phyloP scores from a whole-genome alignment of 2,797 vertebrate species.

The Silurus aristotelis region DNA sequence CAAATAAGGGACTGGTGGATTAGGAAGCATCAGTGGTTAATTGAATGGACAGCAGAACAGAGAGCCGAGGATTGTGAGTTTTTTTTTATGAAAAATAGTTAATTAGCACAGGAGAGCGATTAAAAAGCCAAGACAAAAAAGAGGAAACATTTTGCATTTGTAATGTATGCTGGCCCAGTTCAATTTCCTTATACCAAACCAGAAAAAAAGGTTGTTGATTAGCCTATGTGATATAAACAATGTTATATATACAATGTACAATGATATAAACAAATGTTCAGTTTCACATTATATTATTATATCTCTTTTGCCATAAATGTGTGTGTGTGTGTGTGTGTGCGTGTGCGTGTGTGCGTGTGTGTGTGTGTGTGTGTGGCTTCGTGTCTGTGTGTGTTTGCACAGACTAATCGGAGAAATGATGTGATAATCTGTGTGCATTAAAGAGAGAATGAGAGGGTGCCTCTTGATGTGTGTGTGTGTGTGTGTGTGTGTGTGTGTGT shows the following conservation, averaged over 20 bases:
- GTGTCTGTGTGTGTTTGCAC: slow-evolving; percentile 15
- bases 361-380: not conserved
- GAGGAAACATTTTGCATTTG: slow-evolving; percentile 6
- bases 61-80: slow-evolving; percentile 48
- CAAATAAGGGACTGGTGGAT: slow-evolving; percentile 29
- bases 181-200: not conserved
- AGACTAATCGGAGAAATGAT: slow-evolving; percentile 35
- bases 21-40: slow-evolving; percentile 50
- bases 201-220: not conserved
- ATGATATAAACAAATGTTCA: not conserved
- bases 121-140: slow-evolving; percentile 5
- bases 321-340: slow-evolving; percentile 8
- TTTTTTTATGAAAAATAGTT: slow-evolving; percentile 32
- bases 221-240: not conserved
- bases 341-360: not conserved
- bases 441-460: slow-evolving; percentile 36
- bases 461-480: slow-evolving; percentile 35
- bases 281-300: not conserved
- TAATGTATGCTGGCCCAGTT: not conserved
- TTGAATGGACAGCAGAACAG: slow-evolving; percentile 50
- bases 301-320: not conserved
- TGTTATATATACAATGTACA: no score
- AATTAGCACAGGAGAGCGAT: slow-evolving; percentile 1
- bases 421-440: slow-evolving; percentile 35
- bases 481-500: slow-evolving; percentile 34